Evolutionary conservation across 2,797 vertebrate genomes (phyloP).

Genomic region (Valencia hispanica): DNA sequence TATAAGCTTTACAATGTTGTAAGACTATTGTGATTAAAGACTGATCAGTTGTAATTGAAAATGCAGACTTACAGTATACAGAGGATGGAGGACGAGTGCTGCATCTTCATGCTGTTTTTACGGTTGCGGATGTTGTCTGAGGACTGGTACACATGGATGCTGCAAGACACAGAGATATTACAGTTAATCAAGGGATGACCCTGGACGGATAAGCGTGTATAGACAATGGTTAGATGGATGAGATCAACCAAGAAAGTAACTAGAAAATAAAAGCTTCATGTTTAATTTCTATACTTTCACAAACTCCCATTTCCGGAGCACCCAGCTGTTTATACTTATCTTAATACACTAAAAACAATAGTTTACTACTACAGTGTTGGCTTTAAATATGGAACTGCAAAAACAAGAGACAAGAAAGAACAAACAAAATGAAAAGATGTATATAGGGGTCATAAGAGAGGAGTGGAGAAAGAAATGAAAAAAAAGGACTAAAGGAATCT

Average conservation of each 20-base stretch:
- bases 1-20: background rate
- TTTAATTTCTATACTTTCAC: background rate
- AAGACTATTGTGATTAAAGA: background rate
- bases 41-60: background rate
- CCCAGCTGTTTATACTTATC: background rate
- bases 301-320: background rate
- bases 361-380: background rate
- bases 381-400: no score
- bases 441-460: background rate
- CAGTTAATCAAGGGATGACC: background rate
- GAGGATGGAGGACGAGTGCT: constrained; percentile 91
- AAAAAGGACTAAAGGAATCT: background rate
- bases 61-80: constrained; percentile 88
- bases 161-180: constrained; percentile 57
- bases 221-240: background rate
- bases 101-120: constrained; percentile 99
- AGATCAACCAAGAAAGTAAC: background rate
- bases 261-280: background rate
- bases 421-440: background rate
- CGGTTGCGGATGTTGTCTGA: constrained; percentile 98
- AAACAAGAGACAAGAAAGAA: no score
- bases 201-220: background rate
- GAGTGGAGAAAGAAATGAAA: background rate
- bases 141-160: constrained; percentile 98
- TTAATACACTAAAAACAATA: background rate